Conservation (phyloP, 1,140 invertebrate genomes). For the Muscidifurax raptorellus region DNA sequence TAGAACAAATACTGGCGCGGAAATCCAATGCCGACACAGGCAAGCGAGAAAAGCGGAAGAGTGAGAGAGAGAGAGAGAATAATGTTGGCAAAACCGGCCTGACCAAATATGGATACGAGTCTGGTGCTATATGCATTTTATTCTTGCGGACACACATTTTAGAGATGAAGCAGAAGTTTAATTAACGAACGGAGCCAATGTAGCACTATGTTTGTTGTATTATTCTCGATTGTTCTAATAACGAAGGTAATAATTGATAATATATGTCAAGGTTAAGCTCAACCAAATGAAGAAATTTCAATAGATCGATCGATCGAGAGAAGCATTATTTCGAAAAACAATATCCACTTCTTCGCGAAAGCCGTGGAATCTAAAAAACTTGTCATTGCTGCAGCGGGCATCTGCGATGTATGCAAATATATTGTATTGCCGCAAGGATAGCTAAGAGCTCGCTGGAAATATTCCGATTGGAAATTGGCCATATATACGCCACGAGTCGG, state of each 20-base stretch:
- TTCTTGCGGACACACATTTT: background rate
- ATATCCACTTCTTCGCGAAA: background rate
- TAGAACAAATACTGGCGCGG: constrained; percentile 1
- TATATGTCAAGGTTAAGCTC: background rate
- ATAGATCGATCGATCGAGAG: background rate
- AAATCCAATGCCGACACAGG: background rate
- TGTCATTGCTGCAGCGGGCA: background rate
- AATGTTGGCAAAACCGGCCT: background rate
- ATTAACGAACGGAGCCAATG: too few species aligned
- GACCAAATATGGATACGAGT: background rate
- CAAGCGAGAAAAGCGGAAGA: background rate
- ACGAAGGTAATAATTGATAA: too few species aligned
- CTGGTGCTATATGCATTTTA: background rate
- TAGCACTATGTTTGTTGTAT: too few species aligned
- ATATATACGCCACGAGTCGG: background rate
- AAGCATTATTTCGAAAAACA: too few species aligned
- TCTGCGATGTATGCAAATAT: background rate
- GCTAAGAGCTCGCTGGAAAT: background rate
- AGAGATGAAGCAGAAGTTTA: too few species aligned
- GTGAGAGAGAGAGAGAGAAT: background rate
- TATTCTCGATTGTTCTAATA: too few species aligned
- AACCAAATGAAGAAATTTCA: background rate
- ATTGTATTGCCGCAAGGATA: background rate
- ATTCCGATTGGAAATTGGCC: constrained; percentile 26
- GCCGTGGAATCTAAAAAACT: background rate